Evolutionary conservation across 2,888 invertebrate species (phyloP), one percentile per base, ranked within the genome.

Genomic region (Diaperis boleti): DNA sequence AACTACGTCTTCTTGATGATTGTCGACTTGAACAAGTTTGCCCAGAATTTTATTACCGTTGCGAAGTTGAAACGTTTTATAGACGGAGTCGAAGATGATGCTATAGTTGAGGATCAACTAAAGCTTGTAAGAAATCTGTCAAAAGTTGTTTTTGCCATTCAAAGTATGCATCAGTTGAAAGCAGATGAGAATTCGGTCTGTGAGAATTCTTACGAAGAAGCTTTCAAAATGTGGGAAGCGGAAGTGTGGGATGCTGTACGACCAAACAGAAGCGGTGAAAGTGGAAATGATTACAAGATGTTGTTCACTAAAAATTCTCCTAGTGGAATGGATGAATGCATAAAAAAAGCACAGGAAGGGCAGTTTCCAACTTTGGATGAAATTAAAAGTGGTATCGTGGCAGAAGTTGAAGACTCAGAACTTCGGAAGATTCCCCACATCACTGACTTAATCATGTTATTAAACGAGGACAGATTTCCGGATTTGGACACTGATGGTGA

Each of bases 401-500:
- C 14, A n/a, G 64, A 64, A 17, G 47, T 22, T 6, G 54, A 13
- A 20, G 31, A 52, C 8, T 4, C 59, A 5, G 63, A 69, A n/a
- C 65, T 69, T 35, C 61, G 71, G 31, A 64, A 70, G 52, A 63
- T 76, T 37, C 76, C 76, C 0, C 71, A 75, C 47, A 74, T 76
- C 26, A 71, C 72, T 0, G 75, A 76, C 45, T 62, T 76, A 5
- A 69, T 66, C 33, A 68, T 71, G 45, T 60, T 76, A 15, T 57
- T 76, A 3, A 66, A 65, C 4, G 68, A 64, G 31, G 72, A 69
- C 65, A 62, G 56, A 44, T 67, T 20, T 59, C 59, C 45, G 2
- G 73, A 73, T 17, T 49, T 63, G 11, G 76, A 77, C 15, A 74
- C 75, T 22, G 71, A 72, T 49, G 67, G 74, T 29, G 69, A 72